Base-by-base conservation (phyloP, 1,140 invertebrate genomes). In the Cotesia chilonis region DNA sequence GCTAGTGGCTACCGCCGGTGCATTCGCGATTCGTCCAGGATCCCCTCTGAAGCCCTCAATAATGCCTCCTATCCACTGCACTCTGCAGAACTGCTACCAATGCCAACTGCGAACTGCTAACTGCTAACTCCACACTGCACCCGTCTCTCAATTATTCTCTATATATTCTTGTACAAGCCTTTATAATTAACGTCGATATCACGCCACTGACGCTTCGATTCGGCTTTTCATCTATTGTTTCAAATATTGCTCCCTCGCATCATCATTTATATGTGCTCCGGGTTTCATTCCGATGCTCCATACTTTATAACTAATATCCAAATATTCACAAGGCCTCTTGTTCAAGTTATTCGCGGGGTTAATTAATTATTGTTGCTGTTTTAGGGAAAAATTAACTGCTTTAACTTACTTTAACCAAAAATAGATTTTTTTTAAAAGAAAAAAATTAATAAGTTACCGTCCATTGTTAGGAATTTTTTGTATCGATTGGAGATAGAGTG, bases 151-250 rank as follows among this genome's bases (percentile, higher is more conserved):
- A 38, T 66, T 65, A 71, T 66, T 37, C 41, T 28, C 41, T 37
- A 65, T 59, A 47, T 47, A 59, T 64, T 60, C 51, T 37, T 51
- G n/a, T 55, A 28, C 28, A 38, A 57, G 36, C 38, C 52, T 66
- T 54, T 67, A 47, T 65, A 52, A 59, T 38, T 57, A 57, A 72
- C 65, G 71, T 52, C 14, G 69, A 63, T 75, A 71, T 71, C 66
- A 75, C 61, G 57, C 68, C 57, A 66, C 60, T 63, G 60, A 63
- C 60, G 60, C 37, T 63, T 63, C 36, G 7, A 38, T 12, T 36
- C 37, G 14, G 20, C 57, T 59, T 59, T 17, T 17, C 12, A 17
- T 59, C 14, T 59, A 17, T 28, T 59, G 4, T 17, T 59, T 59
- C 20, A 9, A 59, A 28, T 59, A 59, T 59, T 59, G 57, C 17